These are phyloP conservation scores for Pantherophis alleghaniensis DNA, from an alignment of 2,797 vertebrate genomes.

Conservation along the genomic window DNA sequence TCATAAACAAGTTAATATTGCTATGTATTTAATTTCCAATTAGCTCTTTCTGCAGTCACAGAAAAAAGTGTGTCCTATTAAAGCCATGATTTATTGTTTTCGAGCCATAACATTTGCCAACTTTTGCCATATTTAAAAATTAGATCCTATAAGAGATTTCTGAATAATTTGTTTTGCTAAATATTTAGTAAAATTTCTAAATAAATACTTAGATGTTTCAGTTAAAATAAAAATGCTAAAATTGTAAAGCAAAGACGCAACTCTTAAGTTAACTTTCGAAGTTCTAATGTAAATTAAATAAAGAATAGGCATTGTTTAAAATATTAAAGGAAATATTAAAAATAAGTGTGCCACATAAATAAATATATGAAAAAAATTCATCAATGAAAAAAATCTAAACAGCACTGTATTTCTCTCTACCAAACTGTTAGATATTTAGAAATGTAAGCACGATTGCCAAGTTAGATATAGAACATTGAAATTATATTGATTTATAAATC, in stretches of 20 bases:
- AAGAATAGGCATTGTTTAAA: conserved; percentile 75
- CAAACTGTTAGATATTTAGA: conserved; percentile 29
- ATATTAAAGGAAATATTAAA: conserved; percentile 77
- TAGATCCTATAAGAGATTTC: conserved; percentile 54
- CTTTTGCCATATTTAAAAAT: conserved; percentile 65
- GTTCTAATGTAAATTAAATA: conserved; percentile 71
- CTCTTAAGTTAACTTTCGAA: conserved; percentile 75
- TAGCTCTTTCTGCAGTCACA: conserved; percentile 67
- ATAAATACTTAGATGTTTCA: conserved; percentile 61
- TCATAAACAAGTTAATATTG: conserved; percentile 79
- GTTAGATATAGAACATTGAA: neutral
- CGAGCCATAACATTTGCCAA: conserved; percentile 63
- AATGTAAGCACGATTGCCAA: conserved; percentile 37
- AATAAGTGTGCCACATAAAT: conserved; percentile 68
- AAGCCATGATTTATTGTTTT: conserved; percentile 64
- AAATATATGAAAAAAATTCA: conserved; percentile 64
- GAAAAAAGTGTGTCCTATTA: conserved; percentile 65
- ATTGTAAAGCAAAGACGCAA: conserved; percentile 72
- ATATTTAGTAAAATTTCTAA: conserved; percentile 74
- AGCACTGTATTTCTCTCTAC: conserved; percentile 10
- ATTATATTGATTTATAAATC: conserved; percentile 6
- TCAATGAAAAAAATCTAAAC: conserved; percentile 52
- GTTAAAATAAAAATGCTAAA: conserved; percentile 76
- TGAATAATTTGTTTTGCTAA: conserved; percentile 59
- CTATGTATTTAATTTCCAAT: conserved; percentile 75